Evolutionary conservation across 2,113 vertebrate genomes (phyloP), one percentile per base, ranked within the genome.

Genomic region (Okapia johnstoni): DNA sequence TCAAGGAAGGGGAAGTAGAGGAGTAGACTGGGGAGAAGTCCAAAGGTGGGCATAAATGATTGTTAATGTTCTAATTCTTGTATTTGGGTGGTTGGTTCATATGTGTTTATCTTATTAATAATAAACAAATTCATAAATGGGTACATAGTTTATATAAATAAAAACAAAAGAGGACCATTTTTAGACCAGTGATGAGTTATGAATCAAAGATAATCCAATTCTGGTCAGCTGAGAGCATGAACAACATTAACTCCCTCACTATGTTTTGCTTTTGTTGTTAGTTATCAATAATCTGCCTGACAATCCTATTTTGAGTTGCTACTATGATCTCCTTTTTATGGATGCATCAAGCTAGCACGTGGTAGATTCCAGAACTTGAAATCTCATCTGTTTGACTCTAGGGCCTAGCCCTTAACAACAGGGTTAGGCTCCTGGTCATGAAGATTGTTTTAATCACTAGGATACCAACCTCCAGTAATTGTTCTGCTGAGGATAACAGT

Each of bases 261-360:
- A 70, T 40, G 43, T 73, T 92, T 96, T 66, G 21, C 63, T 93
- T 89, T 97, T 92, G 84, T 54, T 50, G 33, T 94, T 80, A 77
- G 26, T 55, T 90, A 33, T 87, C 30, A 93, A 86, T 73, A 92
- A 96, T 77, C 30, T 6, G 23, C 23, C 48, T 14, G 83, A 43
- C 70, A 66, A 90, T 94, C 61, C 50, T 93, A 36, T 28, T 94
- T 93, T 79, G 48, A 48, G n/a, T 91, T 61, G 76, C 36, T 92
- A 54, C 33, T 95, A 43, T 92, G 76, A 94, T 94, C 60, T 17
- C 43, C 10, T n/a, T 97, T 89, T 91, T 87, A 89, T 4, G 81
- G 79, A 60, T 66, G n/a, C 40, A 77, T 88, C 70, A 90, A 79
- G 36, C 33, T 73, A 52, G 57, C 9, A 30, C 8, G 11, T 84